Conservation (phyloP, 2,797 vertebrate genomes). For the Etheostoma nigrum region DNA sequence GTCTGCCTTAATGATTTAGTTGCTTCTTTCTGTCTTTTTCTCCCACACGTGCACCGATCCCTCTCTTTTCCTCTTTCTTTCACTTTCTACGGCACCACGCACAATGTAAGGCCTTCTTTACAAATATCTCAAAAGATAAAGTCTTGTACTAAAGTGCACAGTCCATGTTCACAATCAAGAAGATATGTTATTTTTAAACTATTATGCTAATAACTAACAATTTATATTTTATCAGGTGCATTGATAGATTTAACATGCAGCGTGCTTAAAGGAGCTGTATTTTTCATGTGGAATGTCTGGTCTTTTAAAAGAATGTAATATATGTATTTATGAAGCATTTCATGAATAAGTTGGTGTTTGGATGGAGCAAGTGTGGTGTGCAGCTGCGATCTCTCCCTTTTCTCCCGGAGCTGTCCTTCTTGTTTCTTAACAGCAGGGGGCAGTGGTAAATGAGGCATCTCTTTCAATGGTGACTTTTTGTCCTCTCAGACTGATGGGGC, state of each 20-base stretch:
- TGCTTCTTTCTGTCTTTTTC: conserved; percentile 63
- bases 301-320: conserved; percentile 66
- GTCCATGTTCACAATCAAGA: background rate
- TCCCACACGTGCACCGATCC: conserved; percentile 36
- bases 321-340: conserved; percentile 66
- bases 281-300: conserved; percentile 52
- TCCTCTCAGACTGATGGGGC: conserved; percentile 77
- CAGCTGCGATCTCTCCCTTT: conserved; percentile 22
- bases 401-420: conserved; percentile 30
- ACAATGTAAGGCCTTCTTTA: conserved; percentile 48
- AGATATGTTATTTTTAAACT: conserved; percentile 35
- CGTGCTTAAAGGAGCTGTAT: conserved; percentile 48
- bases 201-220: conserved; percentile 35
- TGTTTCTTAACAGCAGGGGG: conserved; percentile 79
- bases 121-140: conserved; percentile 60
- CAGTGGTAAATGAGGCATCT: conserved; percentile 83
- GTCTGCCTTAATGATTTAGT: conserved; percentile 80
- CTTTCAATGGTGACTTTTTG: conserved; percentile 68
- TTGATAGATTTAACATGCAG: conserved; percentile 42
- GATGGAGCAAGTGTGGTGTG: conserved; percentile 29
- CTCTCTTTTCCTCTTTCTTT: conserved; percentile 15
- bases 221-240: conserved; percentile 39
- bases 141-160: conserved; percentile 6
- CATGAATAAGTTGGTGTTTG: conserved; percentile 67
- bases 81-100: conserved; percentile 9